Evolutionary conservation across 2,797 vertebrate species (phyloP).

Genomic region (Artibeus jamaicensis): DNA sequence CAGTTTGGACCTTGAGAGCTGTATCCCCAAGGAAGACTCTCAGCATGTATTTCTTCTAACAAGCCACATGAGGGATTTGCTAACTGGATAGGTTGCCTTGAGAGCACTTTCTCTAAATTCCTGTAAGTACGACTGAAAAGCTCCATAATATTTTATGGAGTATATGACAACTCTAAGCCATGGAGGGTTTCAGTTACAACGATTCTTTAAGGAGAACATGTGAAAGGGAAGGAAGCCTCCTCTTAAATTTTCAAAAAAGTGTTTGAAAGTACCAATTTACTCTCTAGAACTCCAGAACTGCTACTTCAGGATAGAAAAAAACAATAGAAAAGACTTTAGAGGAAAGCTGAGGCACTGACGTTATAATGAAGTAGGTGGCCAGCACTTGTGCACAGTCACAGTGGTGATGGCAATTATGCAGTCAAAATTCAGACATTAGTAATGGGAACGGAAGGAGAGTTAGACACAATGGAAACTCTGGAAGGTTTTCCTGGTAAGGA

Average conservation of each 20-base stretch:
- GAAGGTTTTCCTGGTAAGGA: background rate
- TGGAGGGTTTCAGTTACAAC: background rate
- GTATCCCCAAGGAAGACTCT: background rate
- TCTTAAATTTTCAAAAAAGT: background rate
- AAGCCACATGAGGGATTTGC: background rate
- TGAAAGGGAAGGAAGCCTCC: background rate
- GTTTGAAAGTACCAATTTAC: background rate
- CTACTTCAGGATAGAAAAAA: background rate
- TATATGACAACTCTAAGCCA: background rate
- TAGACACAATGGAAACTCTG: background rate
- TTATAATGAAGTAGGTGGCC: background rate
- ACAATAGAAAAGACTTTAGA: background rate
- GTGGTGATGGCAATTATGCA: background rate
- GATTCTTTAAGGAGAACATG: background rate
- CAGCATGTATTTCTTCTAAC: background rate
- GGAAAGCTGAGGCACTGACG: background rate
- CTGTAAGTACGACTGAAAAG: background rate
- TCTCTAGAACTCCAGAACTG: background rate
- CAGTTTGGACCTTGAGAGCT: background rate
- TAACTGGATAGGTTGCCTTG: background rate
- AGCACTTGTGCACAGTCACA: background rate
- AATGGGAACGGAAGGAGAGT: background rate
- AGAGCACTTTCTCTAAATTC: background rate
- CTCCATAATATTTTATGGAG: background rate
- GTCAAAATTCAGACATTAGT: slow-evolving; percentile 12